Conservation (phyloP, 2,797 vertebrate genomes). For the Cossypha niveicapilla region DNA sequence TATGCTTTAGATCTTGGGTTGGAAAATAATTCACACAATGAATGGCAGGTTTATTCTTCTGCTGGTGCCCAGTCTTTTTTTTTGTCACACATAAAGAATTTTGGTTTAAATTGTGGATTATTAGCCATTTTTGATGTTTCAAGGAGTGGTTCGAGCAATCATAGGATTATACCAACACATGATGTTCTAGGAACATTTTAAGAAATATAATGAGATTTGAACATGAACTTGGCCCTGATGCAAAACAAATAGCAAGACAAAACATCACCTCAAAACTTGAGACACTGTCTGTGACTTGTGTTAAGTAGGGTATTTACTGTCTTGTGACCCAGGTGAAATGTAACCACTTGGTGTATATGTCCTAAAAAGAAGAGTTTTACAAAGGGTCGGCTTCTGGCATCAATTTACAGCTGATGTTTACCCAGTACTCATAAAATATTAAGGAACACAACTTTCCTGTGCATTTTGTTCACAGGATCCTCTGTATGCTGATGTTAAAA, state of each 20-base stretch:
- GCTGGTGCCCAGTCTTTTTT: background rate
- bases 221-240: background rate
- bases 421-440: background rate
- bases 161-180: background rate
- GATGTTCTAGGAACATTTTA: background rate
- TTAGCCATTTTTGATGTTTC: constrained; percentile 18
- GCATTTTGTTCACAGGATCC: background rate
- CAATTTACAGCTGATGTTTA: background rate
- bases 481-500: background rate
- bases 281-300: background rate
- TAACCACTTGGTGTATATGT: background rate
- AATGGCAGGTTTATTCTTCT: constrained; percentile 1
- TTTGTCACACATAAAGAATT: background rate
- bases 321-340: background rate
- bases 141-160: constrained; percentile 10
- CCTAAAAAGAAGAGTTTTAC: background rate
- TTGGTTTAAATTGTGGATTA: background rate
- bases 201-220: constrained; percentile 10
- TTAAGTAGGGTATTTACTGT: background rate
- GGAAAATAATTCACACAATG: background rate
- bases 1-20: background rate
- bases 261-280: background rate
- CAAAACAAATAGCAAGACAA: constrained; percentile 9
- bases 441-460: background rate
- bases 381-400: background rate